These are phyloP conservation scores for Hydrozoanthus tunicans DNA, from an alignment of 64 coral and sea anemone species.

Conservation along the genomic window DNA sequence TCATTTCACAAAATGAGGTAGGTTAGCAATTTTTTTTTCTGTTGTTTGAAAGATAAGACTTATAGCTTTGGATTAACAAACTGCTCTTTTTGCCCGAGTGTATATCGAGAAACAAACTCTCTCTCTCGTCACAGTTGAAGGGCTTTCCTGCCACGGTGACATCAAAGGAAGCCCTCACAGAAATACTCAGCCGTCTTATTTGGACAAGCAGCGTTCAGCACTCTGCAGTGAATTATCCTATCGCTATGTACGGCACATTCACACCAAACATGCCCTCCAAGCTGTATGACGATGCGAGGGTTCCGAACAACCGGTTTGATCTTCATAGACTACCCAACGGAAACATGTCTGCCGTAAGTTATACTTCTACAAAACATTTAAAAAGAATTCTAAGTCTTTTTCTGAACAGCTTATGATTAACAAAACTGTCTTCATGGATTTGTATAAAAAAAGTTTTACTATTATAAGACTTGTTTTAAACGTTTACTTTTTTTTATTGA, in stretches of 20 bases:
- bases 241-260: conserved; percentile 79
- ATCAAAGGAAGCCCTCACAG: conserved; percentile 15
- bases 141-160: conserved; percentile 70
- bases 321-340: conserved; percentile 71
- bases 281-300: conserved; percentile 75
- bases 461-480: no score
- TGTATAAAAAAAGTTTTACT: no score
- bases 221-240: conserved; percentile 84
- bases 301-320: conserved; percentile 59
- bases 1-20: no score
- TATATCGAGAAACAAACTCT: not conserved
- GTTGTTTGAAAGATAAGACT: no score
- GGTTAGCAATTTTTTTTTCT: no score
- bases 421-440: no score
- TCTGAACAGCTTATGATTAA: no score
- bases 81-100: not conserved
- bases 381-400: not conserved
- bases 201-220: conserved; percentile 83
- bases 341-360: conserved; percentile 77
- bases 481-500: no score
- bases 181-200: conserved; percentile 67
- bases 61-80: no score
- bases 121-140: conserved; percentile 55
- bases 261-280: conserved; percentile 91
- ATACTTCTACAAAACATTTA: not conserved